A percentile compares a stretch with the other conserved stretches of the same genome.
Conservation (phyloP, 2,888 invertebrate genomes). For the Agriopis marginaria region DNA sequence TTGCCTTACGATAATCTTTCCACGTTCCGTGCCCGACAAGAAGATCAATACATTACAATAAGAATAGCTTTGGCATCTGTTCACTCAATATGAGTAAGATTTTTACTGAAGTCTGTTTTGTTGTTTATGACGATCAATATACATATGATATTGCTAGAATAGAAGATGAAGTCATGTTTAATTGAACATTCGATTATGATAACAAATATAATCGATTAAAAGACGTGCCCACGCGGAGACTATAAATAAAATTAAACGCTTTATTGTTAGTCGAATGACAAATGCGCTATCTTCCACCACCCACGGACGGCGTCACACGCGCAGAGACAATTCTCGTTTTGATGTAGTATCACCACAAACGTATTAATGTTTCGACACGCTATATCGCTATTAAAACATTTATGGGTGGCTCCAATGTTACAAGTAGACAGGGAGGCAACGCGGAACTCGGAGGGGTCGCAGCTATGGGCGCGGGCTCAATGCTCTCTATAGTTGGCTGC, state of each 20-base stretch:
- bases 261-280: slow-evolving; percentile 81
- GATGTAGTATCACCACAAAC: slow-evolving; percentile 70
- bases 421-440: slow-evolving; percentile 64
- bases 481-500: slow-evolving; percentile 63
- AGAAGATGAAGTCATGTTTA: slow-evolving; percentile 59
- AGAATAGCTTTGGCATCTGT: slow-evolving; percentile 29
- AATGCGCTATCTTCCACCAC: slow-evolving; percentile 74
- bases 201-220: slow-evolving; percentile 69
- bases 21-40: slow-evolving; percentile 54
- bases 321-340: slow-evolving; percentile 62
- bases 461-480: slow-evolving; percentile 62
- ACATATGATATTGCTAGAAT: slow-evolving; percentile 16
- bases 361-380: slow-evolving; percentile 81
- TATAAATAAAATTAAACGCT: slow-evolving; percentile 79
- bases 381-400: slow-evolving; percentile 78
- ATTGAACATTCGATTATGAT: slow-evolving; percentile 60
- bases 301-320: slow-evolving; percentile 56
- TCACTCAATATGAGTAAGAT: slow-evolving; percentile 10
- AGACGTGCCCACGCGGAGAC: slow-evolving; percentile 69
- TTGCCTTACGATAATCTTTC: slow-evolving; percentile 63
- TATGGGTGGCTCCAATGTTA: slow-evolving; percentile 68
- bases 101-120: slow-evolving; percentile 15
- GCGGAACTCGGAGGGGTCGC: slow-evolving; percentile 59
- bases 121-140: slow-evolving; percentile 7
- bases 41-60: slow-evolving; percentile 49